Evolutionary conservation across 2,888 invertebrate species (phyloP).

Genomic region (Eutolmus rufibarbis): DNA sequence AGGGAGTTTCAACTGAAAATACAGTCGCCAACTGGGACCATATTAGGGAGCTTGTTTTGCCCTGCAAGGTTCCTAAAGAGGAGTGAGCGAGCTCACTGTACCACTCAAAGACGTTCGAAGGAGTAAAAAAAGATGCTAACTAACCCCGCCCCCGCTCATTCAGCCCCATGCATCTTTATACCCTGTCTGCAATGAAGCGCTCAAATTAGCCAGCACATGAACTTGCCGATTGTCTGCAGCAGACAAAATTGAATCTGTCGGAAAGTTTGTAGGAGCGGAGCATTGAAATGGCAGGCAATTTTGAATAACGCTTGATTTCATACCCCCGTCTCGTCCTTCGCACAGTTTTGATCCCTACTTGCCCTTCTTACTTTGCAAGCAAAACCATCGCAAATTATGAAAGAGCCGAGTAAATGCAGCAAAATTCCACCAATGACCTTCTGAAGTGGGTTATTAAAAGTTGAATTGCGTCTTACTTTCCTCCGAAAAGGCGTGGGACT

Average conservation of each 20-base stretch:
- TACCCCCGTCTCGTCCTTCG: neutral
- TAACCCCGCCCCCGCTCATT: neutral
- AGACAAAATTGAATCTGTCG: neutral
- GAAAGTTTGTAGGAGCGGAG: neutral
- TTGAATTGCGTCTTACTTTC: neutral
- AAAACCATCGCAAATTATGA: neutral
- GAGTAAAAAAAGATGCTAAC: neutral
- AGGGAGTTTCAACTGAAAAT: too few relatives aligned
- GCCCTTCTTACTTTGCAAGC: neutral
- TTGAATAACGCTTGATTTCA: neutral
- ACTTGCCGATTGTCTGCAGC: neutral
- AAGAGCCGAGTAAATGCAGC: neutral
- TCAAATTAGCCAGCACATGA: conserved; percentile 9
- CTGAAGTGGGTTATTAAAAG: neutral
- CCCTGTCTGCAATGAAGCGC: neutral
- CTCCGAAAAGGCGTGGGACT: neutral
- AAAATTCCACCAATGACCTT: neutral
- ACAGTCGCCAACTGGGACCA: neutral
- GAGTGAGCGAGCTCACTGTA: neutral
- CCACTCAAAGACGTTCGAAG: neutral
- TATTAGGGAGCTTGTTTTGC: neutral
- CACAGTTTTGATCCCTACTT: neutral
- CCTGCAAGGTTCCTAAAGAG: neutral
- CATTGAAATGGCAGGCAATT: neutral
- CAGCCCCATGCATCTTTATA: neutral